Conservation (phyloP, 2,888 invertebrate genomes). For the Calliphora vomitoria region DNA sequence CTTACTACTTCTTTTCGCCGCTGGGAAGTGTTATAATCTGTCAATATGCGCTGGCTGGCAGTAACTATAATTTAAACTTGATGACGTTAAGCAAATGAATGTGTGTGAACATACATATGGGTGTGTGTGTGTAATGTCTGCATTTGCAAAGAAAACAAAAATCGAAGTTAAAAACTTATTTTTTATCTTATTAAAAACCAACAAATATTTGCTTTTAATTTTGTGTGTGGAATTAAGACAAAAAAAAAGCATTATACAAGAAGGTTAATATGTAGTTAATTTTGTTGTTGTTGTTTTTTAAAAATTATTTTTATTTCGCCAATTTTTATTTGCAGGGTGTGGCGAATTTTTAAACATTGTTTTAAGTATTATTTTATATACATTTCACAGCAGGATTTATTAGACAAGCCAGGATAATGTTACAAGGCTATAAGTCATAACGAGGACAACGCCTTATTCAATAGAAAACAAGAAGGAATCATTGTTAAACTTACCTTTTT, state of each 20-base stretch:
- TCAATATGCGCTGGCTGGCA: conserved; percentile 45
- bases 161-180: conserved; percentile 38
- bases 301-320: not conserved
- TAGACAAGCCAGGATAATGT: conserved; percentile 12
- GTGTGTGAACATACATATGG: not conserved
- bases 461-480: not conserved
- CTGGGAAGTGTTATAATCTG: conserved; percentile 63
- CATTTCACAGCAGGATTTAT: conserved; percentile 14
- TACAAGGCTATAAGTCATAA: conserved; percentile 6
- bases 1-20: too few relatives aligned
- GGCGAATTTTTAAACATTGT: conserved; percentile 54
- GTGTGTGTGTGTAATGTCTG: conserved; percentile 22
- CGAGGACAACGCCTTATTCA: conserved; percentile 64
- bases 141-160: conserved; percentile 57
- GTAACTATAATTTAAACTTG: conserved; percentile 58
- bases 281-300: conserved; percentile 8
- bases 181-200: conserved; percentile 30
- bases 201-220: conserved; percentile 55
- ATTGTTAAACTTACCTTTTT: conserved; percentile 61
- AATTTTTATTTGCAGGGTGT: conserved; percentile 60
- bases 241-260: conserved; percentile 8
- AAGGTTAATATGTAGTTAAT: conserved; percentile 50
- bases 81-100: conserved; percentile 68
- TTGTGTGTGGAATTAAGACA: conserved; percentile 32
- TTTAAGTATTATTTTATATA: conserved; percentile 22